phyloP scores from a whole-genome alignment of 2,797 vertebrate species.

The Pelochelys cantorii region DNA sequence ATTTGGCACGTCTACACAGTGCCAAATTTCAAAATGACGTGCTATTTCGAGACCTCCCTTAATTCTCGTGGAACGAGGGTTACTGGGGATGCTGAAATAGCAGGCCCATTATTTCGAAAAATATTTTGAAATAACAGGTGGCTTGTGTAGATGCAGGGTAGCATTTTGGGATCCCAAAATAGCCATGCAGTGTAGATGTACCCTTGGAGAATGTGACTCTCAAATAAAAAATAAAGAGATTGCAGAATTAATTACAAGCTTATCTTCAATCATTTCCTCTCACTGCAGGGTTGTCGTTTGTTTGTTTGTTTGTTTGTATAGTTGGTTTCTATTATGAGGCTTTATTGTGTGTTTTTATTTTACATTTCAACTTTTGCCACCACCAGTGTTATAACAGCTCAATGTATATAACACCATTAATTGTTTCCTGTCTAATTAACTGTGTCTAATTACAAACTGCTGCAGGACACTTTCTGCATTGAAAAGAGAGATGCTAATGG shows the following conservation, averaged over 20 bases:
- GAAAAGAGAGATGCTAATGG: slow-evolving; percentile 59
- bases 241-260: not conserved
- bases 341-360: not conserved
- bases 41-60: too few species aligned
- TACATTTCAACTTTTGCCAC: not conserved
- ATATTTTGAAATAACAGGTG: too few species aligned
- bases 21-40: too few species aligned
- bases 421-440: slow-evolving; percentile 59
- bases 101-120: too few species aligned
- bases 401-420: not conserved
- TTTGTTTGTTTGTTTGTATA: not conserved
- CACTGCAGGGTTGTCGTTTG: accelerated
- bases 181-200: too few species aligned
- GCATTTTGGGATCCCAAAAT: too few species aligned
- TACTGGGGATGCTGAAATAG: too few species aligned
- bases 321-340: not conserved
- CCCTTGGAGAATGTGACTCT: not conserved
- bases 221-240: not conserved
- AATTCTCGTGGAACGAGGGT: too few species aligned
- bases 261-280: not conserved
- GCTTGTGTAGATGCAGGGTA: too few species aligned
- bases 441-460: slow-evolving; percentile 61
- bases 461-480: slow-evolving; percentile 9
- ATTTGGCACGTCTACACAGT: too few species aligned
- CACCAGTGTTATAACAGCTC: not conserved